These are phyloP conservation scores for Junonia oenone DNA, from an alignment of 2,888 invertebrate species.

Conservation along the genomic window DNA sequence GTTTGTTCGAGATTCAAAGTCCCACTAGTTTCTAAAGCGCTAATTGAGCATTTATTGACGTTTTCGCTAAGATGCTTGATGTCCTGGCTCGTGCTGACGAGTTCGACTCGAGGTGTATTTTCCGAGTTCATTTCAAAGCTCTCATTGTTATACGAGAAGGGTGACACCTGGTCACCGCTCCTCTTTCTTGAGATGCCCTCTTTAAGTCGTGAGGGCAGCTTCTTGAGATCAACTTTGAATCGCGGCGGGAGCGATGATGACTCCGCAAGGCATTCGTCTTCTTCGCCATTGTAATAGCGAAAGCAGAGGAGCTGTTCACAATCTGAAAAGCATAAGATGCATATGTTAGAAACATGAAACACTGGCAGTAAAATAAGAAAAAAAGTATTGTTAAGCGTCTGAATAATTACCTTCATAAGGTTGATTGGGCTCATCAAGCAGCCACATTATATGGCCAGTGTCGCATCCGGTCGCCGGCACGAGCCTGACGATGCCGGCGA, in stretches of 20 bases:
- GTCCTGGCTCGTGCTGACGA: constrained; percentile 64
- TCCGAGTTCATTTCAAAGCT: constrained; percentile 76
- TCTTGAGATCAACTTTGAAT: constrained; percentile 80
- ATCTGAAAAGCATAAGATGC: constrained; percentile 67
- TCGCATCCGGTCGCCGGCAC: constrained; percentile 78
- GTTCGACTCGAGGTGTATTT: constrained; percentile 58
- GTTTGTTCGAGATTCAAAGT: constrained; percentile 60
- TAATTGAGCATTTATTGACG: constrained; percentile 79
- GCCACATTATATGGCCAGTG: constrained; percentile 84
- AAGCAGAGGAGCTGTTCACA: constrained; percentile 84
- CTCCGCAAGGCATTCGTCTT: constrained; percentile 82
- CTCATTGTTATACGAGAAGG: constrained; percentile 72
- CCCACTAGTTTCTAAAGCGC: constrained; percentile 71
- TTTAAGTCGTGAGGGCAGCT: constrained; percentile 76
- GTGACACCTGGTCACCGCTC: constrained; percentile 68
- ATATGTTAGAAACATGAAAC: neutral
- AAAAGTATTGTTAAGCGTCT: neutral
- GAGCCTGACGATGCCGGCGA: constrained; percentile 64
- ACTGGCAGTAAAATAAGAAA: neutral
- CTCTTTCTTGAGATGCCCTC: constrained; percentile 74
- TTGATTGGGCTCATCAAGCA: constrained; percentile 83
- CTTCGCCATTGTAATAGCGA: constrained; percentile 84
- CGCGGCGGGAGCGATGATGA: constrained; percentile 69
- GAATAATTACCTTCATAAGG: constrained; percentile 77
- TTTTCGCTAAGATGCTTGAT: constrained; percentile 73